A percentile compares a stretch with the other conserved stretches of the same genome.
These are phyloP conservation scores for cat (Felis catus) DNA, from an alignment of 2,113 vertebrate genomes.

Conservation along the genomic window DNA sequence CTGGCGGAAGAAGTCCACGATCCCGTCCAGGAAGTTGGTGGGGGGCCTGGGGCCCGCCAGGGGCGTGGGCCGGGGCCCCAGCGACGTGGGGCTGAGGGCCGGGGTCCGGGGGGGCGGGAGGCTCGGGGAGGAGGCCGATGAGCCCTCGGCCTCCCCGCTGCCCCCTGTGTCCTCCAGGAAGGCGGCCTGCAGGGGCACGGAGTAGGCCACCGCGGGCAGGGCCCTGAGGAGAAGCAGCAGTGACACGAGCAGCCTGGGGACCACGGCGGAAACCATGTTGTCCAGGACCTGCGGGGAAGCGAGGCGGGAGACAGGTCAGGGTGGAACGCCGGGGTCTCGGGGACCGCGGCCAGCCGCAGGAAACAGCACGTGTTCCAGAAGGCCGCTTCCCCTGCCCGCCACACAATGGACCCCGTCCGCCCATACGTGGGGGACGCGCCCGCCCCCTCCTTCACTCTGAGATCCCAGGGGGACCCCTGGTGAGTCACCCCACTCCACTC, in stretches of 20 bases:
- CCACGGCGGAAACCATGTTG: not conserved
- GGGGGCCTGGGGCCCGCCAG: conserved; percentile 86
- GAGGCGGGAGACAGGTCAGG: not conserved
- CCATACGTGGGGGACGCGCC: accelerated
- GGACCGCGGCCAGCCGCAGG: not conserved
- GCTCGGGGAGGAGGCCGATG: conserved; percentile 84
- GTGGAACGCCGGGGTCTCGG: not conserved
- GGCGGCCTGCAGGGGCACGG: accelerated
- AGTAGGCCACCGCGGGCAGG: not conserved
- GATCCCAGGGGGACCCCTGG: not conserved
- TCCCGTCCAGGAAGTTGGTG: conserved; percentile 86
- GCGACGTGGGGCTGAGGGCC: conserved; percentile 25
- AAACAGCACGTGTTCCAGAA: not conserved
- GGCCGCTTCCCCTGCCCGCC: not conserved
- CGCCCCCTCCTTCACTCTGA: not conserved
- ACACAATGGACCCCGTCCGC: accelerated
- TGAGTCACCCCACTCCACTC: not conserved
- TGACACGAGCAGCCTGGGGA: not conserved
- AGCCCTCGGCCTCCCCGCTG: conserved; percentile 87
- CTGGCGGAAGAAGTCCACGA: conserved; percentile 93
- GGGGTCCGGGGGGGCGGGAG: conserved; percentile 66
- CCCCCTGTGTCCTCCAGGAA: conserved; percentile 81
- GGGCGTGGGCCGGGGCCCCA: conserved; percentile 78
- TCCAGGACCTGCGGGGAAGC: not conserved
- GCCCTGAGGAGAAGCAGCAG: conserved; percentile 77